These are phyloP conservation scores for Orycteropus afer DNA, from an alignment of 2,113 vertebrate species.

Conservation along the genomic window DNA sequence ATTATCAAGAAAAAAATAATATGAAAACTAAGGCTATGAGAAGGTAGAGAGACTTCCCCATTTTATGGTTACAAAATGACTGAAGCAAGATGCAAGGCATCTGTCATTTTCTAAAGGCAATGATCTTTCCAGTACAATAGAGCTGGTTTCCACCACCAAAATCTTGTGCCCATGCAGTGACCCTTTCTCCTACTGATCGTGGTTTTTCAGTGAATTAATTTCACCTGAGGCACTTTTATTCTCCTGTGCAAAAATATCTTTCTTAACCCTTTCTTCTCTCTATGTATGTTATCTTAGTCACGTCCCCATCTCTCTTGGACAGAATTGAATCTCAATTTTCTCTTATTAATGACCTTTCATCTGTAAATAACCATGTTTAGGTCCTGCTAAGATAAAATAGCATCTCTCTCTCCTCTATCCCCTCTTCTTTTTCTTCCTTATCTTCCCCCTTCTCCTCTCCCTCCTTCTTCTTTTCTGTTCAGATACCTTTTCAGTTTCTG, in stretches of 20 bases:
- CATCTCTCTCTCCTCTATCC: not conserved
- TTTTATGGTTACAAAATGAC: not conserved
- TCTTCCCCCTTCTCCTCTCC: not conserved
- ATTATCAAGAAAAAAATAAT: not conserved
- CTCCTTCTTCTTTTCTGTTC: not conserved
- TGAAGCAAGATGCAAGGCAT: not conserved
- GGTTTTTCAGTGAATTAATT: not conserved
- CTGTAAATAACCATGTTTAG: not conserved
- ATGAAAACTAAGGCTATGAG: not conserved
- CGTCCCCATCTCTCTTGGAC: not conserved
- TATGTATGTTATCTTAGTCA: not conserved
- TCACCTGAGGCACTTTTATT: not conserved
- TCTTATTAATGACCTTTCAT: not conserved
- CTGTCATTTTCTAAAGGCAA: not conserved
- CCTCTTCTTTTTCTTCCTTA: not conserved
- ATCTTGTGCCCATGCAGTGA: accelerated
- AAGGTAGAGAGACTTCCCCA: not conserved
- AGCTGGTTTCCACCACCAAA: not conserved
- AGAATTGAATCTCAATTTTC: not conserved
- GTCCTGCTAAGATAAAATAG: not conserved
- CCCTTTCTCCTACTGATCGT: not conserved
- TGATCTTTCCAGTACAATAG: not conserved
- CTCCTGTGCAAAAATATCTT: not conserved
- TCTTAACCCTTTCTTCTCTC: not conserved
- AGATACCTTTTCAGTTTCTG: not conserved